Evolutionary conservation across 2,113 vertebrate genomes (phyloP).

Genomic region (Pyrgilauda ruficollis): DNA sequence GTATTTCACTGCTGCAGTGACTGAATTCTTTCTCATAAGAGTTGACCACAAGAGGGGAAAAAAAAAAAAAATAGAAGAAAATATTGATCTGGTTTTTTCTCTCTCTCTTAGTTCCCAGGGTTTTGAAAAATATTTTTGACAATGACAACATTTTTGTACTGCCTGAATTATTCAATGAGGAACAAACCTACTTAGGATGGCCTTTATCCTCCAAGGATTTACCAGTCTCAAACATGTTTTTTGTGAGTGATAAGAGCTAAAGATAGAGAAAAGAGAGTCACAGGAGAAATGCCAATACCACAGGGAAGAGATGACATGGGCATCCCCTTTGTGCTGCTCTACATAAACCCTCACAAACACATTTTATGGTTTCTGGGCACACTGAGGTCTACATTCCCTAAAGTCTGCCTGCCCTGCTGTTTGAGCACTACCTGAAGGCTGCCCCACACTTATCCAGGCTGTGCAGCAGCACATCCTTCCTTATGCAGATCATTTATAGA

Average conservation of each 20-base stretch:
- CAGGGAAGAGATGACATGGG: not conserved
- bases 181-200: not conserved
- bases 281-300: not conserved
- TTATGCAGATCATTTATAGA: not conserved
- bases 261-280: not conserved
- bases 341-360: not conserved
- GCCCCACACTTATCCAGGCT: not conserved
- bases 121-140: not conserved
- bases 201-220: not conserved
- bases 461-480: not conserved
- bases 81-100: not conserved
- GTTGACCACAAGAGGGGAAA: not conserved
- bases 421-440: not conserved
- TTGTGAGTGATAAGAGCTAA: not conserved
- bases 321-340: not conserved
- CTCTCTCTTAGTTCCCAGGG: not conserved
- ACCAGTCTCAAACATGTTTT: not conserved
- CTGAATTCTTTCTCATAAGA: not conserved
- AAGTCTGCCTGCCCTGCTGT: not conserved
- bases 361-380: not conserved
- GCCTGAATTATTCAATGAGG: not conserved
- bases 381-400: not conserved
- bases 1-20: not conserved
- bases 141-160: not conserved
- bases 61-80: not conserved